Conservation (phyloP, 2,888 invertebrate genomes). For the Temnothorax ravouxi region DNA sequence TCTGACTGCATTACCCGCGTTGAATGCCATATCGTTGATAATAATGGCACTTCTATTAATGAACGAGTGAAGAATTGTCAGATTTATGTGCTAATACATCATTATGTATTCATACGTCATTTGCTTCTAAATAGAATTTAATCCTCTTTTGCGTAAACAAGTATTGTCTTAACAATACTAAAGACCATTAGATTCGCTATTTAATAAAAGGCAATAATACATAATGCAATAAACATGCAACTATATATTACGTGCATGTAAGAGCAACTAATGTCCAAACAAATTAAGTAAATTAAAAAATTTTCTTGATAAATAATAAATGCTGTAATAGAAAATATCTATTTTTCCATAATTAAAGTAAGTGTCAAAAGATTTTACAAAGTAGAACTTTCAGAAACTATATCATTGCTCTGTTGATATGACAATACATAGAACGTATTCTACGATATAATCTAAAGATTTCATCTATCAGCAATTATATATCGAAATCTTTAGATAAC, state of each 20-base stretch:
- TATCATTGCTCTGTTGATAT: background rate
- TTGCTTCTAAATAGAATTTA: background rate
- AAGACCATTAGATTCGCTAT: background rate
- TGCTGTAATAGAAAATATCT: background rate
- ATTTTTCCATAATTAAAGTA: background rate
- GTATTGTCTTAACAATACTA: background rate
- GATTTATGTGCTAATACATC: constrained; percentile 15
- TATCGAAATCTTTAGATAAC: background rate
- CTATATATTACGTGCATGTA: background rate
- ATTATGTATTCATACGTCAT: background rate
- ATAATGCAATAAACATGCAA: background rate
- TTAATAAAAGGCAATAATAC: background rate
- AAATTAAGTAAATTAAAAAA: background rate
- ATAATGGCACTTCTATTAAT: constrained; percentile 73
- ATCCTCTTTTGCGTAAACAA: background rate
- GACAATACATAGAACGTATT: background rate
- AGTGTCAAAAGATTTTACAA: background rate
- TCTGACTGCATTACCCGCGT: constrained; percentile 65
- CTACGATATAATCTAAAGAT: background rate
- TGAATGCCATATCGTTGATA: constrained; percentile 71
- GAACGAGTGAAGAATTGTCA: constrained; percentile 67
- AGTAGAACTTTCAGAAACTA: background rate
- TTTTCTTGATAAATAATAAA: background rate
- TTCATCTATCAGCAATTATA: background rate
- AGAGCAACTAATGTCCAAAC: background rate